Evolutionary conservation across 2,797 vertebrate species (phyloP).

Genomic region (Gymnocypris eckloni): DNA sequence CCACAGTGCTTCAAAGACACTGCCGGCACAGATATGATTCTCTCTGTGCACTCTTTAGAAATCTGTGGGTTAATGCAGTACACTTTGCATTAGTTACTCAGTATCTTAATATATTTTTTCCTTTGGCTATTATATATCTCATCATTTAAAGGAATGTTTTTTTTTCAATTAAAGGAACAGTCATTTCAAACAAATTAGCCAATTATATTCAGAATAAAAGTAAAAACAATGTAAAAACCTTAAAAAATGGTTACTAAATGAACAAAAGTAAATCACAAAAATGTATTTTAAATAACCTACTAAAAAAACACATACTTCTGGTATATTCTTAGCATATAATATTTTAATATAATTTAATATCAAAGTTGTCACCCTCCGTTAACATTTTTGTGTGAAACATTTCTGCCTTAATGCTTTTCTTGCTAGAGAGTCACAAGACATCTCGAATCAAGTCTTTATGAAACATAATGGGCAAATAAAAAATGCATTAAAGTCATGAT

Average conservation of each 20-base stretch:
- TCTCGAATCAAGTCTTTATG: not conserved
- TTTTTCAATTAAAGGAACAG: not conserved
- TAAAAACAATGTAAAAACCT: not conserved
- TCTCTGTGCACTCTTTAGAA: not conserved
- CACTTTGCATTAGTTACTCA: not conserved
- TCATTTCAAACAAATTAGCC: not conserved
- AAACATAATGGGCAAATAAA: not conserved
- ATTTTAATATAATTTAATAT: not conserved
- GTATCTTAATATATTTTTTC: not conserved
- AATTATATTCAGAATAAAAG: not conserved
- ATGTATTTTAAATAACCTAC: too few relatives aligned
- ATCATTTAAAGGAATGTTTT: not conserved
- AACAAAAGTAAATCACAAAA: not conserved
- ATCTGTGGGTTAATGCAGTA: not conserved
- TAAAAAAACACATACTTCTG: too few relatives aligned
- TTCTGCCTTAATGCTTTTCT: not conserved
- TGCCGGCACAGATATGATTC: not conserved
- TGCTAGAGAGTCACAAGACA: not conserved
- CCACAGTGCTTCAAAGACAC: not conserved
- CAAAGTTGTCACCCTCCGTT: not conserved
- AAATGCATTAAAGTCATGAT: too few relatives aligned
- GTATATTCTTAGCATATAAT: not conserved
- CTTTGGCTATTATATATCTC: not conserved
- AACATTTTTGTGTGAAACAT: not conserved
- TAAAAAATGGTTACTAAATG: not conserved